phyloP scores from a whole-genome alignment of 2,113 vertebrate species.

The Aegypius monachus region DNA sequence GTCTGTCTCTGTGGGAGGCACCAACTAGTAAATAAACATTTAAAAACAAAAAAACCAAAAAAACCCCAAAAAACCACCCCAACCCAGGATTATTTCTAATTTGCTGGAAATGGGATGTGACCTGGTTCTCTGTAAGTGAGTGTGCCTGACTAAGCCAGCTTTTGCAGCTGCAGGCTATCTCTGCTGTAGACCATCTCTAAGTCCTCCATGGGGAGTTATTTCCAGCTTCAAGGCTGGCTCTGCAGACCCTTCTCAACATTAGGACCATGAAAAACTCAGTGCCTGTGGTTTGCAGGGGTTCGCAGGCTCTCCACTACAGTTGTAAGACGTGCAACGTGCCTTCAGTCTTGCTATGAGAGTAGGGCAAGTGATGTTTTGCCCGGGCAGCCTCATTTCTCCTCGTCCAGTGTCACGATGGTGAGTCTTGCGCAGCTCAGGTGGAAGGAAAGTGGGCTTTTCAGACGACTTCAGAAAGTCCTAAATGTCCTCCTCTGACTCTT shows the following conservation, averaged over 20 bases:
- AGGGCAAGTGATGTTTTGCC: not conserved
- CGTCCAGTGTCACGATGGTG: not conserved
- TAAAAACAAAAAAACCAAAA: not conserved
- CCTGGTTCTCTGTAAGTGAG: not conserved
- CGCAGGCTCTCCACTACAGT: not conserved
- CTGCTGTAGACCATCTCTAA: not conserved
- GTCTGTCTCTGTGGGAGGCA: not conserved
- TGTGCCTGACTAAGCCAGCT: not conserved
- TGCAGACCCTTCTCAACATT: not conserved
- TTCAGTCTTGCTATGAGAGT: not conserved
- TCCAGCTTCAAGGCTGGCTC: not conserved
- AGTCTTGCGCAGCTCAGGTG: not conserved
- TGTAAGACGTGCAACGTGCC: not conserved
- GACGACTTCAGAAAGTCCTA: not conserved
- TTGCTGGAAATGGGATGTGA: not conserved
- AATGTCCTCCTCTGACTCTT: not conserved
- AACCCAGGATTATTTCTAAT: not conserved
- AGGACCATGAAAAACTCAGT: not conserved
- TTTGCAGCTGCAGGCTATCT: not conserved
- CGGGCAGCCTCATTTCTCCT: not conserved
- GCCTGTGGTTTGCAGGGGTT: not conserved
- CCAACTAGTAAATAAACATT: not conserved
- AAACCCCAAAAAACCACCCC: no score
- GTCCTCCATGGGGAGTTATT: not conserved
- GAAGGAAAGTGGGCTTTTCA: not conserved